These are phyloP conservation scores for Polia nebulosa DNA, from an alignment of 2,888 invertebrate genomes.

Conservation along the genomic window DNA sequence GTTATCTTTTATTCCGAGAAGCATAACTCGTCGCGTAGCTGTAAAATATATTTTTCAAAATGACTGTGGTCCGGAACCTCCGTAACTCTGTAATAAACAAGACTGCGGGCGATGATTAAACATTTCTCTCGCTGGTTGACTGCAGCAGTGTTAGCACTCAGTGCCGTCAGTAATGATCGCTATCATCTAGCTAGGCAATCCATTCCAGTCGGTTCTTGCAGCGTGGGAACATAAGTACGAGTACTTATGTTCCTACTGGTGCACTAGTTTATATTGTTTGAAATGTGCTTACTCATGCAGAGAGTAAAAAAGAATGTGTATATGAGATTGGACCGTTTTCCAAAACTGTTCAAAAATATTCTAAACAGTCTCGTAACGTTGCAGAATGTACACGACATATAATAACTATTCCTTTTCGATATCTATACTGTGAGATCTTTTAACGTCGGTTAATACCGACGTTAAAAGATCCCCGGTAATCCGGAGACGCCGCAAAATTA, in stretches of 20 bases:
- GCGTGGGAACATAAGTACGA: conserved; percentile 9
- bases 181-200: conserved; percentile 15
- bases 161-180: conserved; percentile 13
- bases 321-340: not conserved
- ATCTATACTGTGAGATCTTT: not conserved
- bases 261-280: conserved; percentile 24
- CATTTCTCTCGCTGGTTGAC: conserved; percentile 3
- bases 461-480: too few relatives aligned
- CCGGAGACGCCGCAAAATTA: conserved; percentile 3
- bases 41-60: conserved; percentile 23
- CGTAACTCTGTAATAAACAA: conserved; percentile 4
- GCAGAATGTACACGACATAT: not conserved
- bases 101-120: not conserved
- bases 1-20: conserved; percentile 10
- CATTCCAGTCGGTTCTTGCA: not conserved
- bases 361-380: not conserved
- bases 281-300: not conserved
- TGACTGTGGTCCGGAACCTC: too few relatives aligned
- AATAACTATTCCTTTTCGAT: not conserved
- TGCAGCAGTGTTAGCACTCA: conserved; percentile 1
- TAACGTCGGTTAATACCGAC: too few relatives aligned
- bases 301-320: not conserved
- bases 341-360: too few relatives aligned
- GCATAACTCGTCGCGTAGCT: conserved; percentile 16
- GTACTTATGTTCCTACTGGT: conserved; percentile 12